Evolutionary conservation across 2,113 vertebrate genomes (phyloP).

Genomic region (Planiliza haematocheilus): DNA sequence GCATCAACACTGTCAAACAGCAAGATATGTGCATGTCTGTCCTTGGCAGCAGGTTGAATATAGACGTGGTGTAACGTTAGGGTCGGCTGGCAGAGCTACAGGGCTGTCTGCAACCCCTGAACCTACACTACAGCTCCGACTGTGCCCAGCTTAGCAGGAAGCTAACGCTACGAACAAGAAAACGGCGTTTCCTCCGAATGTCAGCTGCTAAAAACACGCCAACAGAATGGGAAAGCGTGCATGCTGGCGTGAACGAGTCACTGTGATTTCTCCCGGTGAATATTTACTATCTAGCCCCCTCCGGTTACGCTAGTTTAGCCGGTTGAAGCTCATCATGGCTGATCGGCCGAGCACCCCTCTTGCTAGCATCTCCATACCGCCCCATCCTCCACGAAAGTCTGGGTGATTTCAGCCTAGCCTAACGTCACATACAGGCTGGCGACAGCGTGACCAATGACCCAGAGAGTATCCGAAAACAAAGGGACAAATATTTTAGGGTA

Average conservation of each 20-base stretch:
- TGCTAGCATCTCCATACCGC: conserved; percentile 74
- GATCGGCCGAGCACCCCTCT: conserved; percentile 77
- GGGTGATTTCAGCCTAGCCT: conserved; percentile 34
- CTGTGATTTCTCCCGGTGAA: conserved; percentile 12
- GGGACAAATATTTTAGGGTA: conserved; percentile 57
- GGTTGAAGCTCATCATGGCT: conserved; percentile 84
- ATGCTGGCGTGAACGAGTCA: conserved; percentile 14
- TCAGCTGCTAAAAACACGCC: conserved; percentile 58
- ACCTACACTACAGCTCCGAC: conserved; percentile 51
- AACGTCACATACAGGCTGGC: conserved; percentile 29
- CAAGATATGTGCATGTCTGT: neutral
- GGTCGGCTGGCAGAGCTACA: conserved; percentile 42
- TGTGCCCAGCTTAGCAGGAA: conserved; percentile 70
- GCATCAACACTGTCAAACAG: neutral
- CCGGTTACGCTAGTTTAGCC: conserved; percentile 66
- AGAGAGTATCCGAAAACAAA: conserved; percentile 27
- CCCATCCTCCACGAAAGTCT: conserved; percentile 61
- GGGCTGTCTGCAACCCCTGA: conserved; percentile 56
- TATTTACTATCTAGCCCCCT: conserved; percentile 9
- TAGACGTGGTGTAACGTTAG: conserved; percentile 11
- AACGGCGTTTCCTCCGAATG: conserved; percentile 60
- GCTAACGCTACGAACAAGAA: conserved; percentile 67
- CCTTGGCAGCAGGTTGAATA: neutral
- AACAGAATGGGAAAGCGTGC: neutral
- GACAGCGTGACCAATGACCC: conserved; percentile 26